Evolutionary conservation across 2,888 invertebrate genomes (phyloP), one percentile per base, ranked within the genome.

Genomic region (Drosophila yooni): DNA sequence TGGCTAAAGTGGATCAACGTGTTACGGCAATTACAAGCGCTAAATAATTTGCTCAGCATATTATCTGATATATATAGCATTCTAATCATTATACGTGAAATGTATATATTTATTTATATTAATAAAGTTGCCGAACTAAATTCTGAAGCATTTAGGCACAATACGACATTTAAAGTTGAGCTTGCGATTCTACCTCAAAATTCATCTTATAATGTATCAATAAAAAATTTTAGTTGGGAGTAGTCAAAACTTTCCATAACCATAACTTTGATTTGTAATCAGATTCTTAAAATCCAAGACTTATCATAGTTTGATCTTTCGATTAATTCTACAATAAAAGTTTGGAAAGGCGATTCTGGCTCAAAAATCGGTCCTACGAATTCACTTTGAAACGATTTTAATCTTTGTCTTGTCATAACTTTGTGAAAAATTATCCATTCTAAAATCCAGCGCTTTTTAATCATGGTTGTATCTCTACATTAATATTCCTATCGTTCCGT

Each of bases 1-100:
- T 97, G 70, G 94, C 94, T 79, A 96, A 95, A 76, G 93, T 97
- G n/a, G 96, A 97, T 82, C 94, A 95, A 43, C 94, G 97, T 88
- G 95, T 97, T 79, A 94, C 94, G 58, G 95, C 95, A 75, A 79
- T 93, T 50, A 72, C 87, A 7, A 69, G 71, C 58, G 75, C 86
- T 27, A 88, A 91, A 70, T 90, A 82, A 15, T 21, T 31, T 21
- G 36, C 29, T n/a, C 25, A 59, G 18, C 29, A 65, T 40, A 34
- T 46, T 50, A 70, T 71, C 27, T 57, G 54, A 54, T 52, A 57
- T 57, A 25, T 53, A 21, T 67, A 76, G 52, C 62, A 57, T 53
- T 71, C 57, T 57, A 63, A 27, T 36, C 53, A 40, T 10, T 64
- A 58, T 15, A 36, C 18, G 38, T 61, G 61, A 60, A 46, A 46